Conservation (phyloP, 2,797 vertebrate species). For the Galagoides demidoff region DNA sequence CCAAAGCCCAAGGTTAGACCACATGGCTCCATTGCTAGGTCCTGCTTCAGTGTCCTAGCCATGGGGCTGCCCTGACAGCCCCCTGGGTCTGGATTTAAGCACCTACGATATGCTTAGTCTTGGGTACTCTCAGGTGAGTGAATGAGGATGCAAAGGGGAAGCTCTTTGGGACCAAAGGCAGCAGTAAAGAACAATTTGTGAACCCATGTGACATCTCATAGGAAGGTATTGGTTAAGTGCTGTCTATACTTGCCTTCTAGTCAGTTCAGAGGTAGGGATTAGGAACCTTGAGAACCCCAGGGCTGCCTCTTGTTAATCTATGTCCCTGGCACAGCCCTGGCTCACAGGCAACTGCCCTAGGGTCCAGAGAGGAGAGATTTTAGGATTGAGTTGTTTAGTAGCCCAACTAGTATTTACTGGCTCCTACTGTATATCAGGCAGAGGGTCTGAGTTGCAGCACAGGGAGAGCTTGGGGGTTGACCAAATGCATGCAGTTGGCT, state of each 20-base stretch:
- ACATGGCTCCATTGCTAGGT: background rate
- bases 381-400: background rate
- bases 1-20: constrained; percentile 5
- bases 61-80: background rate
- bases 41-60: background rate
- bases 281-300: background rate
- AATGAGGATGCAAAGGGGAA: background rate
- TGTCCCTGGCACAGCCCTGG: background rate
- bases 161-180: background rate
- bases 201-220: background rate
- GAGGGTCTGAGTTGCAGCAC: background rate
- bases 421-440: background rate
- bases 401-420: background rate
- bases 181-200: background rate
- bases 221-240: background rate
- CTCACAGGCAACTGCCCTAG: background rate
- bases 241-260: background rate
- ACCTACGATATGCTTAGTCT: background rate
- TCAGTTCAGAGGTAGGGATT: background rate
- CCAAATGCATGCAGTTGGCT: background rate
- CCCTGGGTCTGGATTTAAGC: background rate
- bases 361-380: background rate
- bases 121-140: rapidly evolving
- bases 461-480: background rate
- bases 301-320: background rate